Conservation (phyloP, 2,888 invertebrate species). For the Pegoplata infirma region DNA sequence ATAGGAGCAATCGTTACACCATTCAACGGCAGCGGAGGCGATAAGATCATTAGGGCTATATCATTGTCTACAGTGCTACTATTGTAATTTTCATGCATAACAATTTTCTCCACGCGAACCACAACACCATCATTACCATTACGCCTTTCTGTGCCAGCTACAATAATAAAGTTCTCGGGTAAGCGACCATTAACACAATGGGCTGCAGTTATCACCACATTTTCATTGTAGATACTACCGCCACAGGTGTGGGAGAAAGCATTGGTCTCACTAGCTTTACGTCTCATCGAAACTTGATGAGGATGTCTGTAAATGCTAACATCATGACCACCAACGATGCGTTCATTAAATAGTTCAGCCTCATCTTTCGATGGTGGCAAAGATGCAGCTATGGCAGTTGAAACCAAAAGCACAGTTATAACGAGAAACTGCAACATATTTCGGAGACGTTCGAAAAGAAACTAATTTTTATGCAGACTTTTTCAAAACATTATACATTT, state of each 20-base stretch:
- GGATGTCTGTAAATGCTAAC: no score
- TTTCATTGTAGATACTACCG: constrained; percentile 66
- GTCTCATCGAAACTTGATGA: no score
- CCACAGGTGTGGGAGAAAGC: constrained; percentile 68
- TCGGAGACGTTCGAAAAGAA: neutral
- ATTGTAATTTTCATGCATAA: constrained; percentile 79
- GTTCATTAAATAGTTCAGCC: neutral
- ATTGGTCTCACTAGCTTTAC: no score
- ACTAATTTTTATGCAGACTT: no score
- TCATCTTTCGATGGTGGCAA: neutral
- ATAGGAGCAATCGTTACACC: constrained; percentile 64
- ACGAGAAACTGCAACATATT: neutral
- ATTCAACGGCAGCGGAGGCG: constrained; percentile 64
- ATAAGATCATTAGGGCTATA: constrained; percentile 78
- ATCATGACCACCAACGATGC: no score
- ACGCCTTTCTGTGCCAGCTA: constrained; percentile 67
- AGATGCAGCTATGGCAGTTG: neutral
- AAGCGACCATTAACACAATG: constrained; percentile 68
- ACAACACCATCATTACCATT: constrained; percentile 78
- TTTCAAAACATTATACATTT: no score
- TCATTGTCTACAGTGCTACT: constrained; percentile 78
- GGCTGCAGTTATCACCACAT: constrained; percentile 70
- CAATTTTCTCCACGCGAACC: constrained; percentile 78
- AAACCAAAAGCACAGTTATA: neutral
- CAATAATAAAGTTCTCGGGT: neutral